A percentile compares a stretch with the other conserved stretches of the same genome.
Evolutionary conservation across 2,113 vertebrate species (phyloP).

Genomic region (Lepidothrix coronata): DNA sequence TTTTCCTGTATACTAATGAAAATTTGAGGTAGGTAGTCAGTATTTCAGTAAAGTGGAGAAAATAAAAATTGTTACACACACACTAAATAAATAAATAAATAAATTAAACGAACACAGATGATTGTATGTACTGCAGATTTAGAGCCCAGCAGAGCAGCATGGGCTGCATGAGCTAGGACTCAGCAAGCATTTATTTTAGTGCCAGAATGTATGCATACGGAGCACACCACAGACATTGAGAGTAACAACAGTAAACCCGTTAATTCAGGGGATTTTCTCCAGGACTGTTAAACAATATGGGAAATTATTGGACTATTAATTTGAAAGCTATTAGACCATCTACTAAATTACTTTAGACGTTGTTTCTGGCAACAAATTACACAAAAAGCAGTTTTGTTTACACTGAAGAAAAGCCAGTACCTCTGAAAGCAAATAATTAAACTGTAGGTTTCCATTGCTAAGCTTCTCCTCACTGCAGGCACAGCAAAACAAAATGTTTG

Average conservation of each 20-base stretch:
- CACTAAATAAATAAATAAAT: not conserved
- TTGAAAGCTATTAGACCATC: not conserved
- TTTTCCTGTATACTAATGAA: not conserved
- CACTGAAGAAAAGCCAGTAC: conserved; percentile 2
- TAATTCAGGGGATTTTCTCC: not conserved
- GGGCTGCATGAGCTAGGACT: not conserved
- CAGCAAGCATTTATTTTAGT: not conserved
- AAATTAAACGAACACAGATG: not conserved
- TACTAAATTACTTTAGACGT: not conserved
- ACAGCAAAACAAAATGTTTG: conserved; percentile 18
- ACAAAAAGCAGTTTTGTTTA: conserved; percentile 19
- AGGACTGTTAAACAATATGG: not conserved
- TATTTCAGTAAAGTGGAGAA: not conserved
- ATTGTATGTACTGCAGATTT: not conserved
- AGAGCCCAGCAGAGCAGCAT: not conserved
- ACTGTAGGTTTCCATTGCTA: not conserved
- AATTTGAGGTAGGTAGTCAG: not conserved
- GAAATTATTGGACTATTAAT: conserved; percentile 1
- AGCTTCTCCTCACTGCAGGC: not conserved
- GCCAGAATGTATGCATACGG: not conserved
- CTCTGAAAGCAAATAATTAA: conserved; percentile 31
- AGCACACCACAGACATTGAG: not conserved
- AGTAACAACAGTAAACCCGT: not conserved
- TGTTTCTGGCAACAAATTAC: conserved; percentile 17
- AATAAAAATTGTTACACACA: not conserved